A percentile compares a stretch with the other conserved stretches of the same genome.
phyloP scores from a whole-genome alignment of 2,113 vertebrate species.

The Oreochromis aureus region DNA sequence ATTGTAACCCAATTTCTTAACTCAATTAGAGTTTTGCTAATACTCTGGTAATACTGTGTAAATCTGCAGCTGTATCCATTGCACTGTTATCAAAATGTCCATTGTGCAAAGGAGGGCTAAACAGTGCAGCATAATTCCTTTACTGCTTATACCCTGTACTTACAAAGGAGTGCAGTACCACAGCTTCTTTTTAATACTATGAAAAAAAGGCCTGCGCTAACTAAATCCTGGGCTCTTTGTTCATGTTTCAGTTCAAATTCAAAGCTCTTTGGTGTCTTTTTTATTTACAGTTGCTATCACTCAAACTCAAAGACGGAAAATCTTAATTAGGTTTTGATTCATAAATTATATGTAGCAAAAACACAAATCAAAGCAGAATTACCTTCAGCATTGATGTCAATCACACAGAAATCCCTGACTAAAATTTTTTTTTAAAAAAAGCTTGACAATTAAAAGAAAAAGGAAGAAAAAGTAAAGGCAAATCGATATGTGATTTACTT shows the following conservation, averaged over 20 bases:
- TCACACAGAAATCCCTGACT: background rate
- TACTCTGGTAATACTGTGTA: conserved; percentile 16
- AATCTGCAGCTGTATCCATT: conserved; percentile 50
- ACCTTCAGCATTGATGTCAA: background rate
- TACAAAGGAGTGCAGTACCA: background rate
- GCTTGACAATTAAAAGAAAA: background rate
- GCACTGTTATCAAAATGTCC: conserved; percentile 46
- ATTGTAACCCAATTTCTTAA: conserved; percentile 34
- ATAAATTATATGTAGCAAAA: background rate
- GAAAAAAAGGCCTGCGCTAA: background rate
- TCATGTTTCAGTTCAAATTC: background rate
- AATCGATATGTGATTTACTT: background rate
- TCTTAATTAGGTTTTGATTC: background rate
- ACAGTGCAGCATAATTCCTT: conserved; percentile 28
- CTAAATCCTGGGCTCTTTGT: background rate
- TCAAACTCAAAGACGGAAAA: background rate
- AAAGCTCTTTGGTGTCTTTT: background rate
- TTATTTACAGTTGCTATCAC: background rate
- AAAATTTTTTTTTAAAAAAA: background rate
- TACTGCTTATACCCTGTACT: conserved; percentile 28
- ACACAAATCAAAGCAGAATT: background rate
- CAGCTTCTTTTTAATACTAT: background rate
- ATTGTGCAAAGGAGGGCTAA: conserved; percentile 47
- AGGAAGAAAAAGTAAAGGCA: background rate
- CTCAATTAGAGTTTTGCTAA: conserved; percentile 25